phyloP scores from a whole-genome alignment of 2,888 invertebrate species.

The Monoplex corrugatus region DNA sequence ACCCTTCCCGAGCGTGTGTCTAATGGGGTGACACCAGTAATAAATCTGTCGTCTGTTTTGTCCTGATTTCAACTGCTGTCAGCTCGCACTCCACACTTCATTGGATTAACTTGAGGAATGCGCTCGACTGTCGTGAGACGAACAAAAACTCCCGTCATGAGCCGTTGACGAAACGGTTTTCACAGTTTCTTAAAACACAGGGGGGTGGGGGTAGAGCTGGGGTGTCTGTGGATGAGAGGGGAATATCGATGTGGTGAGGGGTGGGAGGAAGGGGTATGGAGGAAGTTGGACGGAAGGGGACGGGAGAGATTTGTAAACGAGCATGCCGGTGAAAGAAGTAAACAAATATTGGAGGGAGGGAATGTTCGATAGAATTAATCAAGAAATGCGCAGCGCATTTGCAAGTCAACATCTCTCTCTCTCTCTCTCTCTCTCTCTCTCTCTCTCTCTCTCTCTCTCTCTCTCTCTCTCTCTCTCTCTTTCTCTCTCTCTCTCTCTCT shows the following conservation, averaged over 20 bases:
- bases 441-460: neutral
- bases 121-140: neutral
- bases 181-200: neutral
- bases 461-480: neutral
- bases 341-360: too few relatives aligned
- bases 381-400: too few relatives aligned
- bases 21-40: neutral
- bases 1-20: neutral
- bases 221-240: neutral
- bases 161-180: neutral
- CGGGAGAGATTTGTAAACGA: too few relatives aligned
- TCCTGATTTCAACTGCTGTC: slow-evolving; percentile 2
- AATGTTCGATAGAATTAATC: too few relatives aligned
- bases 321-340: too few relatives aligned
- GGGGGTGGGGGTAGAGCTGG: neutral
- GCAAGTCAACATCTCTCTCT: too few relatives aligned
- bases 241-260: neutral
- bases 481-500: neutral
- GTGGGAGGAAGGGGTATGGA: neutral
- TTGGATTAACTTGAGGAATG: neutral
- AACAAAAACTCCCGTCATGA: neutral
- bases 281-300: neutral
- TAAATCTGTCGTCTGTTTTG: slow-evolving; percentile 25
- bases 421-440: too few relatives aligned
- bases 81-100: neutral